Evolutionary conservation across 2,797 vertebrate species (phyloP), one percentile per base, ranked within the genome.

Genomic region (Cirrhinus mrigala): DNA sequence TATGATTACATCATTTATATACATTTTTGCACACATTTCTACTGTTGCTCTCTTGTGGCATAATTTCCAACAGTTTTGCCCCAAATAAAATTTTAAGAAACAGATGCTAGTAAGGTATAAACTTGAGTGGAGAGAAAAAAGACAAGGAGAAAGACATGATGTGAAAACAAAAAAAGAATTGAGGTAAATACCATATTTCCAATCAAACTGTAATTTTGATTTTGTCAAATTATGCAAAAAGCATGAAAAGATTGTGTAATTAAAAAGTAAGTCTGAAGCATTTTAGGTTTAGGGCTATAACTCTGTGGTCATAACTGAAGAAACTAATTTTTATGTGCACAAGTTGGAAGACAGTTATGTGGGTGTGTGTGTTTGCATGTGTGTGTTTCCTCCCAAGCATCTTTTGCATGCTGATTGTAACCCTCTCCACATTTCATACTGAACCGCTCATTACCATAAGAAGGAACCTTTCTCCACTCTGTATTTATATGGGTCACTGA

Each of bases 401-500:
- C 33, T 77, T 83, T 68, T 46, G 70, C 78, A 87, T 84, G 68
- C 71, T 78, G 77, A 81, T 66, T 69, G 50, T 81, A 56, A 79
- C 70, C 22, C 46, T 64, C 46, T 54, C 44, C 52, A 74, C 64
- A 85, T 79, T n/a, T 83, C 66, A 24, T 62, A 74, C 71, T 84
- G 73, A 86, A 86, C 76, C 62, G 44, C 76, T 87, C 88, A 87
- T 87, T 87, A 87, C 29, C 84, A 84, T 89, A 86, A 79, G 82
- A 86, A 84, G 73, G 76, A 69, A 81, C 79, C 64, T 84, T 89
- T 84, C 88, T 86, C 66, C 56, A 62, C 58, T 48, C 81, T 86
- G 81, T 81, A 86, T 89, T 88, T 87, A 86, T 88, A 89, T 88
- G 87, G 85, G 79, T 83, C 82, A 85, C 85, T 87, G 82, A 87